Conservation (phyloP, 2,113 vertebrate genomes). For the Ceyx cyanopectus region DNA sequence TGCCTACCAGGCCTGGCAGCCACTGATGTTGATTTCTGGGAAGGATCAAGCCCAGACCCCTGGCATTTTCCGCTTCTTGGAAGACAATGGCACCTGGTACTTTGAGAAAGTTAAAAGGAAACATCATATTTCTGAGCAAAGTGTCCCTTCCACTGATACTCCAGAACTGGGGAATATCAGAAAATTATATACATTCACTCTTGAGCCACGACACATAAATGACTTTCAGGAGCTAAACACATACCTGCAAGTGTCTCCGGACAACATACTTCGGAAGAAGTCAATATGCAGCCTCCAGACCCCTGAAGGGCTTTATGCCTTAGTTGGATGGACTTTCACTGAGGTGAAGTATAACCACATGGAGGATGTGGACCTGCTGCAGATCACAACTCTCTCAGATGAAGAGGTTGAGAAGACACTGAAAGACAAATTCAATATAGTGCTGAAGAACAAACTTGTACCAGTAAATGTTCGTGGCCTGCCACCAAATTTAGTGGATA, state of each 20-base stretch:
- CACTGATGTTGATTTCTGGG: conserved; percentile 82
- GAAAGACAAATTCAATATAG: conserved; percentile 79
- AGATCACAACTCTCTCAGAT: conserved; percentile 76
- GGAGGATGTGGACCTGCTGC: conserved; percentile 74
- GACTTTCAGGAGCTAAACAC: conserved; percentile 73
- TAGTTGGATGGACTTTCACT: conserved; percentile 83
- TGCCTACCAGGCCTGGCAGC: conserved; percentile 81
- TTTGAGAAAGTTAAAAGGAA: conserved; percentile 84
- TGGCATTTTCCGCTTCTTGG: conserved; percentile 75
- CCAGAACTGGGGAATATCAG: conserved; percentile 57
- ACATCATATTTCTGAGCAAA: conserved; percentile 61
- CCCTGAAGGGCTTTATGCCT: conserved; percentile 73
- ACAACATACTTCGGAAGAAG: conserved; percentile 80
- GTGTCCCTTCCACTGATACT: conserved; percentile 49
- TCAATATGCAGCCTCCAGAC: conserved; percentile 87
- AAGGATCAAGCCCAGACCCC: conserved; percentile 83
- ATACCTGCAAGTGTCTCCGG: conserved; percentile 74
- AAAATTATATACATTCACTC: conserved; percentile 78
- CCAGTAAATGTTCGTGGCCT: conserved; percentile 65
- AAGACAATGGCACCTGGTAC: conserved; percentile 77
- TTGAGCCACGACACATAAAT: conserved; percentile 65
- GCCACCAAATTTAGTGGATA: conserved; percentile 53
- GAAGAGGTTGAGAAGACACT: conserved; percentile 80
- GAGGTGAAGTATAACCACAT: conserved; percentile 79
- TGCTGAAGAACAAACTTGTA: conserved; percentile 76